phyloP scores from a whole-genome alignment of 2,113 vertebrate genomes.

The Tricholaema leucomelas region DNA sequence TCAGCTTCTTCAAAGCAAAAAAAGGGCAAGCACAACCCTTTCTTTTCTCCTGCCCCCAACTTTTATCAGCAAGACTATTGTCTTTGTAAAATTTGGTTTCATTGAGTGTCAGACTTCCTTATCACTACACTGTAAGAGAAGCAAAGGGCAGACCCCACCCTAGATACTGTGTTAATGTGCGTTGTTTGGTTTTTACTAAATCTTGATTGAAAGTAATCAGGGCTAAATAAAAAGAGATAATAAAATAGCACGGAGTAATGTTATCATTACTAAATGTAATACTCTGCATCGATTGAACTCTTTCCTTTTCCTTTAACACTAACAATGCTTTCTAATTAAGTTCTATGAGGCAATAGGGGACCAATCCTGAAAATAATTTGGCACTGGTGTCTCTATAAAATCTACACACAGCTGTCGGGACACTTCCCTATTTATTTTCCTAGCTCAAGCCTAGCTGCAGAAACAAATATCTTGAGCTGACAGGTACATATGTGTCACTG shows the following conservation, averaged over 20 bases:
- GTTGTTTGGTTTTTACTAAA: not conserved
- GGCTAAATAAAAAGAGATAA: not conserved
- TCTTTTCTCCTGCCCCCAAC: not conserved
- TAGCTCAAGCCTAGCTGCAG: not conserved
- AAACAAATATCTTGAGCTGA: not conserved
- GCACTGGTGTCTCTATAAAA: not conserved
- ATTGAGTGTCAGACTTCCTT: not conserved
- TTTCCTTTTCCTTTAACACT: not conserved
- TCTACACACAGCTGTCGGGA: not conserved
- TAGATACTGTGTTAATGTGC: not conserved
- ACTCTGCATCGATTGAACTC: not conserved
- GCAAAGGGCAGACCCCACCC: not conserved
- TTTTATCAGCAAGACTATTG: not conserved
- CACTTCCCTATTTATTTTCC: not conserved
- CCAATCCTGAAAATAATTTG: not conserved
- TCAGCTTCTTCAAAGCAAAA: not conserved
- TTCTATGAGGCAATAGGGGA: not conserved
- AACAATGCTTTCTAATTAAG: not conserved
- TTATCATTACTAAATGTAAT: not conserved
- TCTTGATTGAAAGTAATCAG: not conserved
- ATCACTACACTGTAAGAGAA: not conserved
- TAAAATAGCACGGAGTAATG: not conserved
- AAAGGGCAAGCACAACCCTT: not conserved
- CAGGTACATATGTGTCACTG: not conserved
- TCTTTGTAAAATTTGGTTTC: not conserved